These are phyloP conservation scores for Geodia barretti DNA, from an alignment of 37 sponge, comb jelly and placozoan species.

Conservation along the genomic window DNA sequence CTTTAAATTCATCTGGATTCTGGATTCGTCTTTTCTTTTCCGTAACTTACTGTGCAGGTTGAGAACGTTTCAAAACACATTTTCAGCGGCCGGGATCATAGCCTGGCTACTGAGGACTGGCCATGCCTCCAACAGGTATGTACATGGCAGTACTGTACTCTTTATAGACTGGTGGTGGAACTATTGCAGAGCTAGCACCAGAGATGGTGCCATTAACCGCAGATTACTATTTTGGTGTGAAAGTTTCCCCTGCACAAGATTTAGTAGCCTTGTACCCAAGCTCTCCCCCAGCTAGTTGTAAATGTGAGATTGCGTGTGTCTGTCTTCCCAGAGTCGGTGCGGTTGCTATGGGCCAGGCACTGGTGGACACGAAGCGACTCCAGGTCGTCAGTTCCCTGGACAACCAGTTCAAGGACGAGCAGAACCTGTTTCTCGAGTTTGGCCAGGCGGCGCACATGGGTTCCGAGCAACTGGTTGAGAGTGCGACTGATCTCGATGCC, in stretches of 20 bases:
- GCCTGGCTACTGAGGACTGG: constrained; percentile 72
- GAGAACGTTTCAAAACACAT: constrained; percentile 59
- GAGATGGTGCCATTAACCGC: no score
- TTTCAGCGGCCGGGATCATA: constrained; percentile 60
- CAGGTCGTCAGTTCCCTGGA: constrained; percentile 52
- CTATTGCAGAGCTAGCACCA: no score
- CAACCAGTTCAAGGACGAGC: constrained; percentile 56
- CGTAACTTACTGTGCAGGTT: no score
- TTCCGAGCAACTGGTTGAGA: neutral
- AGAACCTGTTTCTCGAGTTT: constrained; percentile 57
- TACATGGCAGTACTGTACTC: no score
- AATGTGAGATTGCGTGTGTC: no score
- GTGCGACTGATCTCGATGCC: constrained; percentile 35
- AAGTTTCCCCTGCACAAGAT: no score
- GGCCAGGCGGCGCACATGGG: constrained; percentile 36
- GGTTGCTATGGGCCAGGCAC: constrained; percentile 63
- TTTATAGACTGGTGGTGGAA: no score
- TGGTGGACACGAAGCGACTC: constrained; percentile 78
- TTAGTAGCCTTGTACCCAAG: no score
- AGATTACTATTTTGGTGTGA: no score
- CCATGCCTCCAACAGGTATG: constrained; percentile 56
- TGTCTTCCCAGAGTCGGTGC: constrained; percentile 55
- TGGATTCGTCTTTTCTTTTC: no score
- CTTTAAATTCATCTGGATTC: no score
- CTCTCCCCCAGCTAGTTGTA: no score